Base-by-base conservation (phyloP, 2,888 invertebrate genomes). In the Andrena bicolor region DNA sequence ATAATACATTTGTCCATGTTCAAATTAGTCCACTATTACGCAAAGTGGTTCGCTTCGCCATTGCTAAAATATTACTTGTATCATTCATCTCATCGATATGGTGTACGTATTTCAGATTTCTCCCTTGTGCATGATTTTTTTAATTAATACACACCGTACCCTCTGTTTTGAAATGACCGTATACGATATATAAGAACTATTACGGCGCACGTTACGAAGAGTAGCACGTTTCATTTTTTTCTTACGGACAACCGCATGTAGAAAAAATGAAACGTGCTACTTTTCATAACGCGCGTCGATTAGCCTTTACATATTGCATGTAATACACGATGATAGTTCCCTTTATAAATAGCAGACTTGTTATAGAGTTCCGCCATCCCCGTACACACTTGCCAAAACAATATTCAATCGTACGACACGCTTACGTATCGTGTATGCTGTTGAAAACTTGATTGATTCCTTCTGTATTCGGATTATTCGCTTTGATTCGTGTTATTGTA, bases 301-400 rank as follows among this genome's bases (percentile, higher is more conserved):
- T 58, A 71, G 66, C 56, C 63, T 30, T 41, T 30, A 32, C 64
- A 49, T 68, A 72, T 41, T 76, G 82, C 80, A 80, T 80, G 76
- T 26, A 66, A 53, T 66, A 66, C 41, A 61, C 51, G 32, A 68
- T 16, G 26, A 41, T 70, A 79, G 53, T 66, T 66, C 30, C 30
- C 41, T 10, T 23, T 72, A 5, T 60, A 78, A 68, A 20, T 66
- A 30, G 60, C 30, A 68, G 20, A 66, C 10, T 66, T 48, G 66
- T 66, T 65, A 26, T 0, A 28, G 20, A 28, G 20, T 63, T n/a
- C 64, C 28, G 10, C 26, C 7, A n/a, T 49, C 6, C 6, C 1
- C 32, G 51, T 16, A 20, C 65, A 41, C 8, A 71, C 0, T 63
- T 58, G n/a, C 4, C 66, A 49, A 35, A 26, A 51, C 2, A 32